Evolutionary conservation across 2,113 vertebrate genomes (phyloP).

Genomic region (Etheostoma cragini): DNA sequence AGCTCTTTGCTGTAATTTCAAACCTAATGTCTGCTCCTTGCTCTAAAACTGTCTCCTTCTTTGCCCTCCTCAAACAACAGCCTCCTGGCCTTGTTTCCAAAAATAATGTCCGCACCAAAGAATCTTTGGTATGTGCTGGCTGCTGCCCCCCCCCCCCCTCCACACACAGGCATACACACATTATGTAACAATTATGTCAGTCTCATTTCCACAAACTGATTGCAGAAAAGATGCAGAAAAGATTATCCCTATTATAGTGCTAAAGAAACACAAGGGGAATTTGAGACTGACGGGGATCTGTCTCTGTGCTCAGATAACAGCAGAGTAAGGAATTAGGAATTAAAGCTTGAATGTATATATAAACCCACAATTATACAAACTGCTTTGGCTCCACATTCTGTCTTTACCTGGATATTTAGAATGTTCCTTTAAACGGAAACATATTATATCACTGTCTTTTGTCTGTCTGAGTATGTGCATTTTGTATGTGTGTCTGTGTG

Average conservation of each 20-base stretch:
- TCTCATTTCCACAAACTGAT: conserved; percentile 48
- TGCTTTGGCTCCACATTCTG: conserved; percentile 27
- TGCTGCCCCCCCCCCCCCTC: conserved; percentile 47
- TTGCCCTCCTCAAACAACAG: conserved; percentile 55
- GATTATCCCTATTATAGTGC: conserved; percentile 49
- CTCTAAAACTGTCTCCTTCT: conserved; percentile 35
- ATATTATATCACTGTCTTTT: conserved; percentile 1
- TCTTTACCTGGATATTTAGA: conserved; percentile 38
- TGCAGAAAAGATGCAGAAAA: conserved; percentile 49
- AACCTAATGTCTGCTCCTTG: conserved; percentile 5
- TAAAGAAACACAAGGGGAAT: conserved; percentile 33
- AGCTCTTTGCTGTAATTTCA: conserved; percentile 11
- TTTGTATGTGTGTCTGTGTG: neutral
- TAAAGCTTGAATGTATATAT: conserved; percentile 26
- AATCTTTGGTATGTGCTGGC: conserved; percentile 80
- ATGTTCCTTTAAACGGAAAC: neutral
- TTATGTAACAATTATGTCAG: neutral
- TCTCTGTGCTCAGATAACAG: conserved; percentile 44
- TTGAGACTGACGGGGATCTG: conserved; percentile 3
- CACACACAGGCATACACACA: conserved; percentile 1
- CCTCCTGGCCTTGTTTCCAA: conserved; percentile 71
- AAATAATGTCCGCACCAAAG: conserved; percentile 84
- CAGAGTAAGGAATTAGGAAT: conserved; percentile 58
- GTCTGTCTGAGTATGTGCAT: conserved; percentile 1
- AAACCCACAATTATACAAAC: conserved; percentile 47